Percentiles rank a stretch among this genome's conserved stretches.
Evolutionary conservation across 2,113 vertebrate genomes (phyloP).

Genomic region (Pitta sordida): DNA sequence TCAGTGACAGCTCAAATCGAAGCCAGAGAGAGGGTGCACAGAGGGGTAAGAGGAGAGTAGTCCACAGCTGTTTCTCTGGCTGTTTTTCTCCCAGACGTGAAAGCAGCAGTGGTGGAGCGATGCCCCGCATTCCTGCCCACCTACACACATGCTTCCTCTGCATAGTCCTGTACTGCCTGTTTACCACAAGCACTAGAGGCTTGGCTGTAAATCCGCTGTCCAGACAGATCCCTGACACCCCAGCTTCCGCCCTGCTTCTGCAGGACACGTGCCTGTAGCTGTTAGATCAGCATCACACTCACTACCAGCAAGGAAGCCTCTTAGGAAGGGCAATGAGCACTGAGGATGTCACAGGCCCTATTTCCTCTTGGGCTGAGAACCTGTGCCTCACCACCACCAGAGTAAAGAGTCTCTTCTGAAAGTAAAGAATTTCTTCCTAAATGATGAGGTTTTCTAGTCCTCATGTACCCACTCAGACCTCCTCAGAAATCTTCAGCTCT

Average conservation of each 20-base stretch:
- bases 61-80: conserved; percentile 18
- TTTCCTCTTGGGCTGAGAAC: background rate
- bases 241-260: background rate
- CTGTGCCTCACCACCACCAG: background rate
- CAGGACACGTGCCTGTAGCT: background rate
- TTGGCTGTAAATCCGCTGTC: background rate
- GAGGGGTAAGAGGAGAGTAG: background rate
- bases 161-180: conserved; percentile 7
- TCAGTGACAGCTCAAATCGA: background rate
- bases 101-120: background rate
- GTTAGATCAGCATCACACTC: background rate
- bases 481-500: background rate
- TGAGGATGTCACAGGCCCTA: background rate
- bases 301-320: background rate
- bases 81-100: conserved; percentile 2
- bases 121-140: conserved; percentile 49
- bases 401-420: background rate
- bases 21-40: background rate
- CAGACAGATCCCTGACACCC: background rate
- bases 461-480: rapidly evolving
- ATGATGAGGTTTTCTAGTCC: background rate
- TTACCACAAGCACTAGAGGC: background rate
- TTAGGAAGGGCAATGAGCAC: rapidly evolving
- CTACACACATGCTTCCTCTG: conserved; percentile 39
- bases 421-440: background rate